A percentile compares a stretch with the other conserved stretches of the same genome.
Evolutionary conservation across 1,140 invertebrate species (phyloP).

Genomic region (Drosophila arizonae): DNA sequence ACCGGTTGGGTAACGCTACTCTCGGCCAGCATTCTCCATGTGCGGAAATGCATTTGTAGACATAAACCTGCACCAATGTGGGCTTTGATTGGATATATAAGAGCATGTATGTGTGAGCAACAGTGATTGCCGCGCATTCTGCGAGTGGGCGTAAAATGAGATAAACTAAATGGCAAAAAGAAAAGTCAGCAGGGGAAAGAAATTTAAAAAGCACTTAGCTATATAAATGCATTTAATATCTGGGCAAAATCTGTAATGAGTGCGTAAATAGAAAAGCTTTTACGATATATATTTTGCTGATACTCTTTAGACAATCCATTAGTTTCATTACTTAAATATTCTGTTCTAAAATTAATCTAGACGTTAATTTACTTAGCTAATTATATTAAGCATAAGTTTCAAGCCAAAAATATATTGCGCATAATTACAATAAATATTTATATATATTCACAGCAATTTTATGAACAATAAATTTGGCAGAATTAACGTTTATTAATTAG

Average conservation of each 20-base stretch:
- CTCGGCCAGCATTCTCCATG: conserved; percentile 35
- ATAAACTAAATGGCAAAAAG: conserved; percentile 18
- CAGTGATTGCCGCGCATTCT: conserved; percentile 26
- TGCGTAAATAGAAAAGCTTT: too few relatives aligned
- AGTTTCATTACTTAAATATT: too few relatives aligned
- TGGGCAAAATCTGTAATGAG: not conserved
- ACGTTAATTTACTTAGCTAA: too few relatives aligned
- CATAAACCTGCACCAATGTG: conserved; percentile 21
- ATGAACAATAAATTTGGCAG: not conserved
- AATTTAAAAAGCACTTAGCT: not conserved
- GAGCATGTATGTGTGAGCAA: conserved; percentile 1
- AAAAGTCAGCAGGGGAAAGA: not conserved
- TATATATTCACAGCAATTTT: conserved; percentile 17
- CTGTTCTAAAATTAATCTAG: too few relatives aligned
- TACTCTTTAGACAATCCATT: too few relatives aligned
- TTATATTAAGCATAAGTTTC: not conserved
- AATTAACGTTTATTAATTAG: conserved; percentile 25
- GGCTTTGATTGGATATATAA: conserved; percentile 35
- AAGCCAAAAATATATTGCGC: too few relatives aligned
- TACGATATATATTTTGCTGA: too few relatives aligned
- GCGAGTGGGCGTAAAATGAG: conserved; percentile 24
- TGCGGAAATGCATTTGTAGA: conserved; percentile 28
- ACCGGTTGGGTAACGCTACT: conserved; percentile 29
- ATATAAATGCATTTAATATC: not conserved
- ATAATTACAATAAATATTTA: too few relatives aligned